These are phyloP conservation scores for Megaptera novaeangliae DNA, from an alignment of 2,113 vertebrate genomes.

Conservation along the genomic window DNA sequence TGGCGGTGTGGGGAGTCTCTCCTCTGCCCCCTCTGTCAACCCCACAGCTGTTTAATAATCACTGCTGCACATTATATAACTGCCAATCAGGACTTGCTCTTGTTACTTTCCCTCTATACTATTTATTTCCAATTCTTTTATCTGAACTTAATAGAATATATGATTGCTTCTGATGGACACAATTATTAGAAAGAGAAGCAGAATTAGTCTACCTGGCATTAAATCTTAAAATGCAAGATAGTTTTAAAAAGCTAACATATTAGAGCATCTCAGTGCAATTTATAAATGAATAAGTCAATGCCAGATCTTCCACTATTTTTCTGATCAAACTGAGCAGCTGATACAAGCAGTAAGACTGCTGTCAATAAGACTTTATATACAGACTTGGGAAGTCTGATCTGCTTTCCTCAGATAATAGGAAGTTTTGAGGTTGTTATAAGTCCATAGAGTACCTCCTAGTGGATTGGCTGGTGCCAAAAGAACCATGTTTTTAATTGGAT, in stretches of 20 bases:
- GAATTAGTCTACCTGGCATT: not conserved
- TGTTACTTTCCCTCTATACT: not conserved
- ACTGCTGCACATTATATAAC: not conserved
- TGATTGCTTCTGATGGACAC: not conserved
- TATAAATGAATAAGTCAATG: slow-evolving; percentile 18
- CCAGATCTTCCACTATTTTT: not conserved
- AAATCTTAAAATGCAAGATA: not conserved
- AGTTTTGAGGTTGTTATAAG: not conserved
- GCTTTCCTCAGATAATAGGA: not conserved
- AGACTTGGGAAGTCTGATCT: not conserved
- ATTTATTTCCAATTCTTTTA: not conserved
- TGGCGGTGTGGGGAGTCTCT: fast-evolving
- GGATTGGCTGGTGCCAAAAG: not conserved
- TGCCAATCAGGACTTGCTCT: not conserved
- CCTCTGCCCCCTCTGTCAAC: not conserved
- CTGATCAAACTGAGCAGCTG: not conserved
- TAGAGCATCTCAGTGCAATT: not conserved
- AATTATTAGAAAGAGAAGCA: not conserved
- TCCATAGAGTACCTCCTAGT: not conserved
- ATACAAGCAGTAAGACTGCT: not conserved
- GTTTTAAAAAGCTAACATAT: not conserved
- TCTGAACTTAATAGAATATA: not conserved
- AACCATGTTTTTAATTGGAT: not conserved
- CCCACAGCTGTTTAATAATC: not conserved
- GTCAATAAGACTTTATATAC: not conserved